These are phyloP conservation scores for Hypena proboscidalis DNA, from an alignment of 2,888 invertebrate genomes.

Conservation along the genomic window DNA sequence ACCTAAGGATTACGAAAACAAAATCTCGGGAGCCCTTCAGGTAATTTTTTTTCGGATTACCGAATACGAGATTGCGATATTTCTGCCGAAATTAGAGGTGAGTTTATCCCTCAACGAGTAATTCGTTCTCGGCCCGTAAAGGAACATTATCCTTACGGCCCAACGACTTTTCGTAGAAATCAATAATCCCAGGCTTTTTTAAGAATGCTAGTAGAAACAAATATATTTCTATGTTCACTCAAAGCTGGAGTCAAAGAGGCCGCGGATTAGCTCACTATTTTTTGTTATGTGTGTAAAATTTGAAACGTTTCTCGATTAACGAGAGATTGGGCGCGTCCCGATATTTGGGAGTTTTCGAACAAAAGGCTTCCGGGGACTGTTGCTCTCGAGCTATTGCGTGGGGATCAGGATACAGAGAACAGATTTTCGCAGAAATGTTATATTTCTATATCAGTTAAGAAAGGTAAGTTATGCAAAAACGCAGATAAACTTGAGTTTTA, in stretches of 20 bases:
- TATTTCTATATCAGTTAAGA: slow-evolving; percentile 43
- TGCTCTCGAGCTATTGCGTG: slow-evolving; percentile 62
- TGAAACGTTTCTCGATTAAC: slow-evolving; percentile 76
- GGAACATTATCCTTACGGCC: slow-evolving; percentile 76
- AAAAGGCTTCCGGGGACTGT: slow-evolving; percentile 76
- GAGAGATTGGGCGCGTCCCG: slow-evolving; percentile 72
- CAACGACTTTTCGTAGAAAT: slow-evolving; percentile 77
- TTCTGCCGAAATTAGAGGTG: slow-evolving; percentile 73
- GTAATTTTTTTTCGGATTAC: slow-evolving; percentile 69
- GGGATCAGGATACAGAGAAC: slow-evolving; percentile 64
- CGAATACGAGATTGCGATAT: slow-evolving; percentile 62
- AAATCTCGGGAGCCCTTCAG: slow-evolving; percentile 51
- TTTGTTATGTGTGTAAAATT: slow-evolving; percentile 69
- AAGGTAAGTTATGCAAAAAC: slow-evolving; percentile 40
- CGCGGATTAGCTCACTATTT: slow-evolving; percentile 78
- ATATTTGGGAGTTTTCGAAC: slow-evolving; percentile 68
- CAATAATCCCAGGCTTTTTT: slow-evolving; percentile 80
- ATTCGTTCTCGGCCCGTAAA: slow-evolving; percentile 75
- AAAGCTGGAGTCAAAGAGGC: slow-evolving; percentile 72
- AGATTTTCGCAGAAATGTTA: slow-evolving; percentile 61
- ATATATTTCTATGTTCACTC: slow-evolving; percentile 62
- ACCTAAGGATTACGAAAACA: slow-evolving; percentile 31
- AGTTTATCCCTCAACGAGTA: slow-evolving; percentile 81
- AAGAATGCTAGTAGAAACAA: slow-evolving; percentile 75
- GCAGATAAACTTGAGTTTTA: slow-evolving; percentile 15